Evolutionary conservation across 2,797 vertebrate genomes (phyloP), one percentile per base, ranked within the genome.

Genomic region (Chromis chromis): DNA sequence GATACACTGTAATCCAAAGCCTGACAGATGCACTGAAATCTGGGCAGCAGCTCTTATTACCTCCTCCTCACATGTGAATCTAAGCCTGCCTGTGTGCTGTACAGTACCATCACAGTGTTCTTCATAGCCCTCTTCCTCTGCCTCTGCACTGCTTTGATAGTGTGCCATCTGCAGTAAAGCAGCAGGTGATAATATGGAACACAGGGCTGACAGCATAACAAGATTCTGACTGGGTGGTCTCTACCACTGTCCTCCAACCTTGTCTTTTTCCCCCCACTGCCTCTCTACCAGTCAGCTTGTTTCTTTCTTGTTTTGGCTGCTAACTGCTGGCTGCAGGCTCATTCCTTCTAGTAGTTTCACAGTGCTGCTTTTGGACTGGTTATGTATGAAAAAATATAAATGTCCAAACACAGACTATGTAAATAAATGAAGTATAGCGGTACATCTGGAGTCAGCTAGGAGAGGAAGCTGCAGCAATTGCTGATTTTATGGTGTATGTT

Each of bases 151-250:
- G 46, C 88, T 91, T 82, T 89, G 85, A 91, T 88, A 49, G 59
- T n/a, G 52, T 73, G 88, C 92, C 90, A 90, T 82, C 78, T 49
- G 76, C 85, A 89, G 78, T 93, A 89, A 93, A 92, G 63, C 74
- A 79, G 80, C 84, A 86, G 81, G 70, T 69, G 74, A 89, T 91
- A 91, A 89, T 88, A 85, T 73, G 85, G 72, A 79, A 44, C 79
- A 75, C 78, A 74, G 75, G 72, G 63, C 78, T 75, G 82, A 86
- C 81, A 31, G 70, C 17, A 19, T 61, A 79, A 71, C 69, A 68
- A 24, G 33, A 33, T n/a, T 48, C 17, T 3, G 79, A 69, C 76
- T 91, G 92, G 93, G 93, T 93, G 93, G 92, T 91, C 91, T 89
- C 52, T 1, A 56, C 27, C 40, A 22, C 77, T 70, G 65, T 78